These are phyloP conservation scores for Choreutis nemorana DNA, from an alignment of 2,888 invertebrate species.

Conservation along the genomic window DNA sequence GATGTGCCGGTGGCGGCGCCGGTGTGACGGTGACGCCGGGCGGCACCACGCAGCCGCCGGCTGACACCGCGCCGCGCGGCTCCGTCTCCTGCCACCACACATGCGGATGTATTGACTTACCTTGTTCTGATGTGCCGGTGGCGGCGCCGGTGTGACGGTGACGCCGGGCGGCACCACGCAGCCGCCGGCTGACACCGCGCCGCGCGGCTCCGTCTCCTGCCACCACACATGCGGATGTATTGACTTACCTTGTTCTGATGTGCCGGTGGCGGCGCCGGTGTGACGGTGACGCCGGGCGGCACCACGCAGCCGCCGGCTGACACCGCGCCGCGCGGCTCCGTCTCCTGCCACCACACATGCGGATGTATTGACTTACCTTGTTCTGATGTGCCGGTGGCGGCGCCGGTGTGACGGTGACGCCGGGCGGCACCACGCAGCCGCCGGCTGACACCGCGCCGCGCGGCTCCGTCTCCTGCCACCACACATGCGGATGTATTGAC, in stretches of 20 bases:
- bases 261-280: conserved; percentile 58
- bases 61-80: conserved; percentile 43
- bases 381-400: conserved; percentile 57
- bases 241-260: conserved; percentile 53
- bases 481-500: too few species aligned
- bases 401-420: conserved; percentile 60
- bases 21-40: conserved; percentile 62
- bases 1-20: conserved; percentile 58
- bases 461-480: conserved; percentile 11
- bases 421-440: conserved; percentile 58
- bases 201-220: conserved; percentile 21
- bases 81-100: conserved; percentile 8
- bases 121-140: conserved; percentile 55
- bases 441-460: conserved; percentile 50
- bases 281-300: conserved; percentile 61
- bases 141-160: conserved; percentile 61
- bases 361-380: too few species aligned
- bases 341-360: too few species aligned
- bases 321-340: conserved; percentile 33
- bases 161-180: conserved; percentile 61
- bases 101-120: too few species aligned
- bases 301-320: conserved; percentile 57
- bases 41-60: conserved; percentile 56
- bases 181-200: conserved; percentile 48
- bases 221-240: too few species aligned